These are phyloP conservation scores for Patiria miniata DNA, from an alignment of 35 echinoderm and acorn worm species.

Conservation along the genomic window DNA sequence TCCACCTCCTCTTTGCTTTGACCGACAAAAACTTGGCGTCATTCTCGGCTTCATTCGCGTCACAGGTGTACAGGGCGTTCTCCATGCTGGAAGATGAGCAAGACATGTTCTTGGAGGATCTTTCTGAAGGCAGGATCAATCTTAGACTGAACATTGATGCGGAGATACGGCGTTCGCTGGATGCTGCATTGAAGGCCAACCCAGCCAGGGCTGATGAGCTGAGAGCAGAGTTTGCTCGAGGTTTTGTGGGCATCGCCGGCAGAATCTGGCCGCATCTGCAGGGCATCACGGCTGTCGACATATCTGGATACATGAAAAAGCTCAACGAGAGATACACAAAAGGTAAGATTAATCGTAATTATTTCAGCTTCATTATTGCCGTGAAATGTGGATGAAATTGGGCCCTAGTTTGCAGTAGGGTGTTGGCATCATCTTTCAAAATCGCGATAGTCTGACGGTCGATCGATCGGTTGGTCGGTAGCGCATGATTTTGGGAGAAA, in stretches of 20 bases:
- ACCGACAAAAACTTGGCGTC: conserved; percentile 38
- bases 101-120: conserved; percentile 53
- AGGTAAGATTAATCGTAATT: conserved; percentile 18
- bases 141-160: conserved; percentile 32
- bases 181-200: conserved; percentile 13
- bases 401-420: no score
- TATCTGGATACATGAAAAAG: conserved; percentile 36
- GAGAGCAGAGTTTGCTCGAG: conserved; percentile 63
- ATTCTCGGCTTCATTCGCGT: conserved; percentile 33
- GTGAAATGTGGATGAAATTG: no score
- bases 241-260: conserved; percentile 65
- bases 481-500: no score
- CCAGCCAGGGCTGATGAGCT: conserved; percentile 58
- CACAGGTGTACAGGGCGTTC: conserved; percentile 36
- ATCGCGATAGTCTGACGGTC: no score
- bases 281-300: conserved; percentile 13
- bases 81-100: conserved; percentile 44
- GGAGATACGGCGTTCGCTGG: conserved; percentile 9
- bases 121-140: conserved; percentile 56
- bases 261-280: conserved; percentile 69
- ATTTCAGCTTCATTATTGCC: background rate
- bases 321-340: conserved; percentile 46
- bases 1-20: conserved; percentile 76
- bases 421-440: no score
- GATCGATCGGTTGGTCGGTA: no score